phyloP scores from a whole-genome alignment of 37 sponge, comb jelly and placozoan species.

The Ianthella basta region DNA sequence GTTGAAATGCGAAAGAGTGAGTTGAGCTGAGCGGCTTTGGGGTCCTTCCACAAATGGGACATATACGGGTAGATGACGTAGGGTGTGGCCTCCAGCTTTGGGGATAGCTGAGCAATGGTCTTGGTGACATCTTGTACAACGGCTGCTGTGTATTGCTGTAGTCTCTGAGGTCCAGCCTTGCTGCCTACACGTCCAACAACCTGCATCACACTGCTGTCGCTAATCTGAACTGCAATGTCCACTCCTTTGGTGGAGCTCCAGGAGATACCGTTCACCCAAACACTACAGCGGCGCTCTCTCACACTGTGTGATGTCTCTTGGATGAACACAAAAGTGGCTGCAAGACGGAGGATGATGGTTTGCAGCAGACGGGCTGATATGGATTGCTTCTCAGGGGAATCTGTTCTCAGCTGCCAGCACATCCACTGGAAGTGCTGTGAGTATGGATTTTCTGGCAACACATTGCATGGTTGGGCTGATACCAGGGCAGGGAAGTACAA shows the following conservation, averaged over 20 bases:
- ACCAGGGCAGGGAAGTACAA: too few species aligned
- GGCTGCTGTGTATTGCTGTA: not conserved
- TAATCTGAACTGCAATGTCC: not conserved
- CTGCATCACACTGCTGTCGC: not conserved
- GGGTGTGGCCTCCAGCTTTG: not conserved
- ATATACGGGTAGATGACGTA: not conserved
- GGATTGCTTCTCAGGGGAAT: not conserved
- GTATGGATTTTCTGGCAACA: too few species aligned
- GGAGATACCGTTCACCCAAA: not conserved
- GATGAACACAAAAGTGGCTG: not conserved
- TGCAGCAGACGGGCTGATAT: not conserved
- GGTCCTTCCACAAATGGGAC: too few species aligned
- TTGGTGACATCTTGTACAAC: not conserved
- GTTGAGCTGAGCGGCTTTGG: too few species aligned
- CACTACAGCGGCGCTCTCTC: not conserved
- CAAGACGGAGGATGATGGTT: conserved; percentile 9
- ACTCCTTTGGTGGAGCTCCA: not conserved
- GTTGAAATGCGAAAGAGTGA: too few species aligned
- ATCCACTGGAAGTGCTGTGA: not conserved
- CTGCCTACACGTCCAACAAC: not conserved
- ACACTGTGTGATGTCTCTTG: not conserved
- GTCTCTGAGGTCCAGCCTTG: too few species aligned
- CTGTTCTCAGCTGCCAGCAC: not conserved
- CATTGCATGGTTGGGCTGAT: too few species aligned
- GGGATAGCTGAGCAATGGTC: not conserved